phyloP scores from a whole-genome alignment of 2,113 vertebrate genomes.

The Pardalotus punctatus region DNA sequence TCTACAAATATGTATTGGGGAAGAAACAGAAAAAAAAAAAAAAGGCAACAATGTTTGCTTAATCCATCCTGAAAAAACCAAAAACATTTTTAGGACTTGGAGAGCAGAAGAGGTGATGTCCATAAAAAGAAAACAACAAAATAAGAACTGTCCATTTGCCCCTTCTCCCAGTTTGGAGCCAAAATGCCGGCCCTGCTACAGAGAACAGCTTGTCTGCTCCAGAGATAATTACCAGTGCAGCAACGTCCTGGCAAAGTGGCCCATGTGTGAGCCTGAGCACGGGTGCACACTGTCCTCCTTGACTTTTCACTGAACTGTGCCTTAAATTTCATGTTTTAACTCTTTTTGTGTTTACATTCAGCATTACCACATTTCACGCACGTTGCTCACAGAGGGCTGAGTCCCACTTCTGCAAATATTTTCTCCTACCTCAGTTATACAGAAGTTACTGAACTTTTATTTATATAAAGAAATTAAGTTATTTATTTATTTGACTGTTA shows the following conservation, averaged over 20 bases:
- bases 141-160: constrained; percentile 10
- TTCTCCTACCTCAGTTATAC: not conserved
- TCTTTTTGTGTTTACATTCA: not conserved
- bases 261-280: rapidly evolving
- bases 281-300: not conserved
- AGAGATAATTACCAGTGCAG: not conserved
- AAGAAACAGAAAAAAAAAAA: not conserved
- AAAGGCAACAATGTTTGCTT: not conserved
- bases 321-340: constrained; percentile 9
- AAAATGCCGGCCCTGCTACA: not conserved
- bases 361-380: not conserved
- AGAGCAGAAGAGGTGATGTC: constrained; percentile 11
- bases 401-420: not conserved
- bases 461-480: not conserved
- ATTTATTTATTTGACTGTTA: not conserved
- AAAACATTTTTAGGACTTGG: constrained; percentile 19
- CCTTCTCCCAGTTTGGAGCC: constrained; percentile 43
- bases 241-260: not conserved
- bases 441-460: not conserved
- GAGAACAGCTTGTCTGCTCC: not conserved
- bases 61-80: not conserved
- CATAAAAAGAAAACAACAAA: constrained; percentile 41
- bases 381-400: not conserved
- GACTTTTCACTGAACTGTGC: not conserved
- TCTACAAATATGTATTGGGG: not conserved